Evolutionary conservation across 92 coral and sea anemone genomes (phyloP).

Genomic region (Desmophyllum pertusum): DNA sequence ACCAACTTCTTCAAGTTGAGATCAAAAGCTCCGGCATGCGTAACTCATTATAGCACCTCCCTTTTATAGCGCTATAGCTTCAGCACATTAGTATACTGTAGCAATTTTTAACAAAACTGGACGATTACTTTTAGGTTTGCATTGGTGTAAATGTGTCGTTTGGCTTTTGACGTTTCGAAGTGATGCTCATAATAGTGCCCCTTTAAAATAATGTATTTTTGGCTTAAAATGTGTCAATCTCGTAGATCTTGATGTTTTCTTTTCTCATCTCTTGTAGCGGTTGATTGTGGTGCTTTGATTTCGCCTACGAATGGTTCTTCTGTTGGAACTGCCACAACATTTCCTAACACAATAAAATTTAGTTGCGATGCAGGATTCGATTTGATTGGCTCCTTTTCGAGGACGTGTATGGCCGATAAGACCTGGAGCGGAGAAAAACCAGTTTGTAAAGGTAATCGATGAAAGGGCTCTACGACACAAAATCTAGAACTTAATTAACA

Average conservation of each 20-base stretch:
- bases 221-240: too few relatives aligned
- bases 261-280: constrained; percentile 34
- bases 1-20: too few relatives aligned
- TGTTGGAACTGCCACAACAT: constrained; percentile 42
- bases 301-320: constrained; percentile 56
- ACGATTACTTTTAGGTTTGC: too few relatives aligned
- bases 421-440: constrained; percentile 74
- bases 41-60: too few relatives aligned
- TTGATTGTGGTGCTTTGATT: constrained; percentile 56
- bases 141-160: too few relatives aligned
- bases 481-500: background rate
- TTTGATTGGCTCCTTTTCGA: constrained; percentile 58
- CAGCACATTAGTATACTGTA: too few relatives aligned
- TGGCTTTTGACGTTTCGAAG: too few relatives aligned
- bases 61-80: too few relatives aligned
- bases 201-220: too few relatives aligned
- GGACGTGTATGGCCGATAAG: constrained; percentile 69
- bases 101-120: too few relatives aligned
- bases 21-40: too few relatives aligned
- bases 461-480: background rate
- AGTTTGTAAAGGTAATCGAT: constrained; percentile 56
- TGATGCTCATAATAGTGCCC: too few relatives aligned
- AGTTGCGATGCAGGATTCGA: constrained; percentile 71
- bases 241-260: background rate
- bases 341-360: constrained; percentile 47